A percentile compares a stretch with the other conserved stretches of the same genome.
Evolutionary conservation across 2,888 invertebrate genomes (phyloP).

Genomic region (Crematogaster levior): DNA sequence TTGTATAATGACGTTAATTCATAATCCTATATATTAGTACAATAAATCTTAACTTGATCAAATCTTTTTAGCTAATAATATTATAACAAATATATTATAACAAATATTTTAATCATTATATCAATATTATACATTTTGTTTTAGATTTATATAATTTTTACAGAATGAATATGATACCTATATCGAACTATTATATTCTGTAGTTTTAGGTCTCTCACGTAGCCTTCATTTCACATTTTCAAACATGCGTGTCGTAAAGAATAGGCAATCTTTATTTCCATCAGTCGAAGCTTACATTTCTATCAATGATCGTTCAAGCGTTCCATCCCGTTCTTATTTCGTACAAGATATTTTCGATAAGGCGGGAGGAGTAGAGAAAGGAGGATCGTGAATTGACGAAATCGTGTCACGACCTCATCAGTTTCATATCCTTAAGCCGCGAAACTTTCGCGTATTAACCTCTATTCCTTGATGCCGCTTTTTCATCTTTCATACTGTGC

Average conservation of each 20-base stretch:
- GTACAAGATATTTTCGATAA: constrained; percentile 34
- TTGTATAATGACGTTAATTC: no score
- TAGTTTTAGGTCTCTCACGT: not conserved
- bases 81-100: no score
- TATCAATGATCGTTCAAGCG: constrained; percentile 28
- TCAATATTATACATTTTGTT: not conserved
- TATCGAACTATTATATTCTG: not conserved
- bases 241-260: constrained; percentile 26
- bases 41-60: not conserved
- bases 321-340: constrained; percentile 20
- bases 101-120: not conserved
- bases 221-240: not conserved
- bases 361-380: not conserved
- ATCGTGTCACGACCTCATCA: constrained; percentile 60
- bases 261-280: constrained; percentile 31
- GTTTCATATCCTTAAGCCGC: constrained; percentile 45
- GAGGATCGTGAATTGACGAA: constrained; percentile 40
- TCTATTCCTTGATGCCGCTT: constrained; percentile 51
- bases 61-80: not conserved
- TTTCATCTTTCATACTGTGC: constrained; percentile 56
- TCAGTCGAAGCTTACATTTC: constrained; percentile 11
- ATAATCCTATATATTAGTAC: not conserved
- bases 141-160: not conserved
- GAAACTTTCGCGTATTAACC: constrained; percentile 67
- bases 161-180: not conserved